Evolutionary conservation across 2,113 vertebrate species (phyloP), one percentile per base, ranked within the genome.

Genomic region (Perca flavescens): DNA sequence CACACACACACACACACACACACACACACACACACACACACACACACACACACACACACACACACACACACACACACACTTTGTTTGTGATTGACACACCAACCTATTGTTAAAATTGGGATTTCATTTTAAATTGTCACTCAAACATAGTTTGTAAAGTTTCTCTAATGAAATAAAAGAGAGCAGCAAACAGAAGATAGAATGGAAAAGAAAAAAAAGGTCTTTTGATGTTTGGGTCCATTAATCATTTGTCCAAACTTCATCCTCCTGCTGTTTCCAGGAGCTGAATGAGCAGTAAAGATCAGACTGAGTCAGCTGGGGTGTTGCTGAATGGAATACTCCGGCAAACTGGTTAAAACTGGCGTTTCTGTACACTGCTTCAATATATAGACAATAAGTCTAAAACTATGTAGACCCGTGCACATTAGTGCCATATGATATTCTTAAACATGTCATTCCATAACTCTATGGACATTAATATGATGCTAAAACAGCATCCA

Each of bases 211-310:
- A n/a, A 40, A 15, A 74, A 10, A 36, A 58, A 66, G 12, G 10
- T 34, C n/a, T 60, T 40, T 43, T 72, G 66, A 50, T 25, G 61
- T n/a, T 61, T 61, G 57, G n/a, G 43, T 28, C 11, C 78, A 76
- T 86, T 79, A 79, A 88, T 82, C 4, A 53, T 78, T 62, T n/a
- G 14, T 66, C 34, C 54, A 56, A 28, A 13, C 13, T 47, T 65
- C 19, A n/a, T 78, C n/a, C 13, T 78, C 40, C 62, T 81, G 56
- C 79, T 87, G 67, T 31, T 77, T 62, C 71, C 70, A 70, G 77
- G 60, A 79, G 82, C 83, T 84, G 83, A 88, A 69, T 6, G 68
- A 80, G 73, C 61, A 77, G 63, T n/a, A 52, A 73, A 72, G 77
- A 72, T 79, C 71, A 63, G 67, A 79, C 43, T 5, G 49, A 79